phyloP scores from a whole-genome alignment of 2,797 vertebrate species.

The Gadopsis bispinosus region DNA sequence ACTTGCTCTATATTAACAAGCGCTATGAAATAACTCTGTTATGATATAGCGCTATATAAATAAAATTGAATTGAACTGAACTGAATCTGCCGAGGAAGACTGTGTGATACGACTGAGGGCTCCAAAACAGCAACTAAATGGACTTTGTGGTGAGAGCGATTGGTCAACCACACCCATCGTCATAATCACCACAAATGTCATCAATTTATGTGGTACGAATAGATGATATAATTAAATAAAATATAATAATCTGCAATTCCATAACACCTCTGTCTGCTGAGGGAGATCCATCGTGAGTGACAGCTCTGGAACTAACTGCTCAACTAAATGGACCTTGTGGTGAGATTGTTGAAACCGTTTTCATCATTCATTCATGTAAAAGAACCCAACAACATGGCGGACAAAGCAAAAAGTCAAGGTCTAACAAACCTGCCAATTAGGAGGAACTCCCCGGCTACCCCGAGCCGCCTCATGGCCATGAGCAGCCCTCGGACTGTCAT shows the following conservation, averaged over 20 bases:
- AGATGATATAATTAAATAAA: neutral
- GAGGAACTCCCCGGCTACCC: constrained; percentile 93
- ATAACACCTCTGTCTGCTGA: neutral
- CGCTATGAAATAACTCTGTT: too few species aligned
- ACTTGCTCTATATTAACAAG: too few species aligned
- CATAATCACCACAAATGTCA: neutral
- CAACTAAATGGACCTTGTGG: neutral
- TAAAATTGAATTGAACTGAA: too few species aligned
- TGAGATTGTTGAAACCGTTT: neutral
- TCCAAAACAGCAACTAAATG: neutral
- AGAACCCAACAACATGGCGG: neutral
- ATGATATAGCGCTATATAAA: too few species aligned
- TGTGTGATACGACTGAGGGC: neutral
- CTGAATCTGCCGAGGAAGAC: neutral
- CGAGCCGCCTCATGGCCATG: constrained; percentile 94
- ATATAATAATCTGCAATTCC: neutral
- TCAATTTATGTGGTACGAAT: neutral
- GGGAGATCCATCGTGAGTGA: neutral
- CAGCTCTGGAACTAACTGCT: neutral
- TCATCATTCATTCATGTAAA: neutral
- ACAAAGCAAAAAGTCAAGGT: constrained; percentile 17
- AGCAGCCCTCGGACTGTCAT: constrained; percentile 97
- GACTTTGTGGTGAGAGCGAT: neutral
- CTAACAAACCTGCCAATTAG: constrained; percentile 91
- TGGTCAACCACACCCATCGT: neutral